Conservation (phyloP, 2,888 invertebrate genomes). For the Steinernema hermaphroditum region DNA sequence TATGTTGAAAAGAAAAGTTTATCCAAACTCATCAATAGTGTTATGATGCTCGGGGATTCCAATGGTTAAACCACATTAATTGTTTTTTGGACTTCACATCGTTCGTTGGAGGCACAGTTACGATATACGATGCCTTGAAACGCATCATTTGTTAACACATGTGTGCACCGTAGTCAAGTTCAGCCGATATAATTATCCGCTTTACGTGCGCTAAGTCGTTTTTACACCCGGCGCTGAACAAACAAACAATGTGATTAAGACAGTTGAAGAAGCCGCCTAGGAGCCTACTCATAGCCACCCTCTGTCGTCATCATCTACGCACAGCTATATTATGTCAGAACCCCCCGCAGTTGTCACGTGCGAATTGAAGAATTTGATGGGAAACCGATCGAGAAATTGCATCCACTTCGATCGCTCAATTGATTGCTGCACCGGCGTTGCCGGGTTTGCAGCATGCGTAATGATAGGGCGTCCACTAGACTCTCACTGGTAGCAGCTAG, state of each 20-base stretch:
- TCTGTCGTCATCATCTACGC: too few relatives aligned
- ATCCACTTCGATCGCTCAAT: not conserved
- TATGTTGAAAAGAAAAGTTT: too few relatives aligned
- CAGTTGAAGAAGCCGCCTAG: not conserved
- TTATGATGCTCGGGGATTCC: too few relatives aligned
- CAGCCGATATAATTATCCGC: too few relatives aligned
- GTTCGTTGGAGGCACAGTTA: not conserved
- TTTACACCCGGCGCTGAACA: constrained; percentile 20
- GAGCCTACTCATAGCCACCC: too few relatives aligned
- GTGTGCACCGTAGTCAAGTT: not conserved
- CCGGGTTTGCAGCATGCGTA: constrained; percentile 18
- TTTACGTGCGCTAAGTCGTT: not conserved
- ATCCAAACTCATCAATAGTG: too few relatives aligned
- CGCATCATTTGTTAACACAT: constrained; percentile 17
- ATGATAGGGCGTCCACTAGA: not conserved
- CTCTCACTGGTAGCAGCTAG: constrained; percentile 13
- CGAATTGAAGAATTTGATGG: not conserved
- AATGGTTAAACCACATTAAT: too few relatives aligned
- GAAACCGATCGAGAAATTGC: not conserved
- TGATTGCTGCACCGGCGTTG: not conserved
- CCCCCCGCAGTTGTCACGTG: not conserved
- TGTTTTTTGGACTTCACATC: too few relatives aligned
- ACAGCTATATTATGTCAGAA: constrained; percentile 10
- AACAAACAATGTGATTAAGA: constrained; percentile 25
- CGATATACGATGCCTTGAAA: too few relatives aligned